A percentile compares a stretch with the other conserved stretches of the same genome.
phyloP scores from a whole-genome alignment of 2,797 vertebrate species.

The Eulemur albifrons region DNA sequence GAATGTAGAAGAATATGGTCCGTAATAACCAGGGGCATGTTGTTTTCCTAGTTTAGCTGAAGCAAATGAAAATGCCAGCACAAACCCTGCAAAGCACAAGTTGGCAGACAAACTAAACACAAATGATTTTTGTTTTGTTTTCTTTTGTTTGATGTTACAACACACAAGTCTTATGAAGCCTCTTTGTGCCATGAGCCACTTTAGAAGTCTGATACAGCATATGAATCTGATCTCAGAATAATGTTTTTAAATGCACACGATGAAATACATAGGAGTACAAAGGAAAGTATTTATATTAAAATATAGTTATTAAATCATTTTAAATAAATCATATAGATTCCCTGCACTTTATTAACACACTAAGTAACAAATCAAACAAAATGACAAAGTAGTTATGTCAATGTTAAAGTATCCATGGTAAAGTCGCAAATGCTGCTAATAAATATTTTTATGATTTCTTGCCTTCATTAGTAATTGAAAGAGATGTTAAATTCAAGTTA shows the following conservation, averaged over 20 bases:
- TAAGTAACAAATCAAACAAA: not conserved
- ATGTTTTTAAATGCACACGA: not conserved
- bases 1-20: not conserved
- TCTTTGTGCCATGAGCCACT: not conserved
- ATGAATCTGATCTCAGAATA: constrained; percentile 16
- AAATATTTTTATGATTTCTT: not conserved
- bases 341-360: not conserved
- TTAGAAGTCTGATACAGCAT: not conserved
- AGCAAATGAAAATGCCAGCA: constrained; percentile 29
- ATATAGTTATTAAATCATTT: not conserved
- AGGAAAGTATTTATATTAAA: constrained; percentile 1
- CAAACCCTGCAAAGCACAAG: not conserved
- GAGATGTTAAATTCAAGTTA: not conserved
- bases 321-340: not conserved
- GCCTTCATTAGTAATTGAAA: not conserved
- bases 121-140: not conserved
- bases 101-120: not conserved
- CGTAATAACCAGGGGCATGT: not conserved
- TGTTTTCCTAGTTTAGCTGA: constrained; percentile 14
- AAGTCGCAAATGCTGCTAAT: not conserved
- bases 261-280: not conserved
- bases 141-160: constrained; percentile 30
- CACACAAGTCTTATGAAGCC: not conserved
- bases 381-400: not conserved
- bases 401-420: not conserved